These are phyloP conservation scores for Belgica antarctica DNA, from an alignment of 2,888 invertebrate genomes.

Conservation along the genomic window DNA sequence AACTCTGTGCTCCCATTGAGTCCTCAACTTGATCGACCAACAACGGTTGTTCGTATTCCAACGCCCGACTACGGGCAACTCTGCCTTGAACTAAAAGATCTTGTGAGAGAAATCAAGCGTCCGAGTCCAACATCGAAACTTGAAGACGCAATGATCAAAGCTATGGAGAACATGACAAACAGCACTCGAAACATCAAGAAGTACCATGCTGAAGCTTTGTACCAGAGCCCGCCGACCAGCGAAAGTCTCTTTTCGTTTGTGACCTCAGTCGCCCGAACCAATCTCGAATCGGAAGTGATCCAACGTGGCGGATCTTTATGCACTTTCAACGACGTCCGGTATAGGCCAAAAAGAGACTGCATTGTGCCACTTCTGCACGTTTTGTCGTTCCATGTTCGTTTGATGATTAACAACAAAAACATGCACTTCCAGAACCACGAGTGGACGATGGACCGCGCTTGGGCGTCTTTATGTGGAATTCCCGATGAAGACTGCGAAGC, in stretches of 20 bases:
- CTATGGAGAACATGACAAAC: slow-evolving; percentile 92
- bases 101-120: slow-evolving; percentile 67
- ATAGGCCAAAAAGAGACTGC: slow-evolving; percentile 75
- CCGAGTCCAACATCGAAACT: slow-evolving; percentile 64
- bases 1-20: slow-evolving; percentile 86
- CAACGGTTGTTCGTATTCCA: slow-evolving; percentile 61
- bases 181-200: slow-evolving; percentile 76
- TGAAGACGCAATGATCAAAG: slow-evolving; percentile 84
- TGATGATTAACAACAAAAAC: slow-evolving; percentile 55
- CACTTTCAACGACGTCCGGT: slow-evolving; percentile 60
- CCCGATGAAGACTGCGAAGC: slow-evolving; percentile 51
- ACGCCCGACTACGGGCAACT: slow-evolving; percentile 52
- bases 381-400: slow-evolving; percentile 78
- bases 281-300: slow-evolving; percentile 88
- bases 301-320: slow-evolving; percentile 81
- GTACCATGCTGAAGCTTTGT: slow-evolving; percentile 49
- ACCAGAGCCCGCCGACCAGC: slow-evolving; percentile 59
- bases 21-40: slow-evolving; percentile 66
- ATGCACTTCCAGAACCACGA: slow-evolving; percentile 50
- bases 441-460: slow-evolving; percentile 60
- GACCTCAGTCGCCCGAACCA: slow-evolving; percentile 83
- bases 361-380: slow-evolving; percentile 87
- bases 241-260: slow-evolving; percentile 84
- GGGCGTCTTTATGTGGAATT: slow-evolving; percentile 55
- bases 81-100: slow-evolving; percentile 57